Base-by-base conservation (phyloP, 2,113 vertebrate species). In the Solea senegalensis region DNA sequence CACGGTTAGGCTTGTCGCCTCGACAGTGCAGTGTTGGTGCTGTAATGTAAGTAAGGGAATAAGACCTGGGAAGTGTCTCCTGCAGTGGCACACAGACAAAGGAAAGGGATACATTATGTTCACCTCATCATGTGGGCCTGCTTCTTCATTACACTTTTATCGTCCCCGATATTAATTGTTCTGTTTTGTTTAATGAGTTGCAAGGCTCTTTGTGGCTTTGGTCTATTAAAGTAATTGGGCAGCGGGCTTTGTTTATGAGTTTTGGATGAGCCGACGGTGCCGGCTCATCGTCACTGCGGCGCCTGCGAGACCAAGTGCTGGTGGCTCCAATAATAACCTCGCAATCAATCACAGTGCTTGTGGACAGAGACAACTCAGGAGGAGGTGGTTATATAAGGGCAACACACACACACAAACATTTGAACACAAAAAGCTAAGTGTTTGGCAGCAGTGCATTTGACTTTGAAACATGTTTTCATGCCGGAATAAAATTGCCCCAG, bases 151-250 rank as follows among this genome's bases (percentile, higher is more conserved):
- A 76, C 68, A 26, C 46, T 78, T 88, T 88, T 83, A 86, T 77
- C 82, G 74, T 59, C 50, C 11, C 15, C 21, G 55, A 59, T 84
- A 82, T 84, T 75, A 57, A 75, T 74, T 86, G 83, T 76, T 69
- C 61, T 41, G 41, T 57, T 40, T 45, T 10, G 8, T 59, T 26
- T 59, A 12, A 84, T 11, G 75, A 62, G 52, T 58, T 85, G 72
- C 52, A 8, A 14, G 39, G 66, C 72, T 68, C 56, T 57, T n/a
- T 57, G 67, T 75, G 64, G 52, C 69, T 73, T 43, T 2, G 41
- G 75, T 74, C 78, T 65, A 74, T 90, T 83, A 86, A 84, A 90
- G 69, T 85, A 84, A 88, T 88, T 85, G 79, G 57, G 63, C 71
- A 48, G 41, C 62, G 55, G 74, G 74, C 63, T 75, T 72, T 85